Evolutionary conservation across 2,888 invertebrate genomes (phyloP).

Genomic region (Dascillus cervinus): DNA sequence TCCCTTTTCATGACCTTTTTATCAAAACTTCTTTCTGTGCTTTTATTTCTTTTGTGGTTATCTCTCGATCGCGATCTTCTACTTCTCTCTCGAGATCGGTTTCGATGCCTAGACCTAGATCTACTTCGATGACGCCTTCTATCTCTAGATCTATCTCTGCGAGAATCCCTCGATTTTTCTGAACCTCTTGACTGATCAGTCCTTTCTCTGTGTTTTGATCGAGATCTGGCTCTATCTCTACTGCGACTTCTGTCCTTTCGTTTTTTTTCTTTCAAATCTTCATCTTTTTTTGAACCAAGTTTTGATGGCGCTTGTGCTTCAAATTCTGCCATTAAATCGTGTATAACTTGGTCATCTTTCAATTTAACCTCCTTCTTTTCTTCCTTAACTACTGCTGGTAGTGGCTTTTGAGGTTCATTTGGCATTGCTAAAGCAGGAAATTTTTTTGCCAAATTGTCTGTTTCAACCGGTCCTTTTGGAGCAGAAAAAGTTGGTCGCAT

Average conservation of each 20-base stretch:
- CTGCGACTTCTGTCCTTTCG: constrained; percentile 17
- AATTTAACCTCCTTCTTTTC: constrained; percentile 27
- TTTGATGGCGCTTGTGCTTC: constrained; percentile 75
- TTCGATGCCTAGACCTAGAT: constrained; percentile 24
- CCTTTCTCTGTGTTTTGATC: constrained; percentile 17
- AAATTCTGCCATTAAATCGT: constrained; percentile 76
- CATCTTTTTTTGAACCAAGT: constrained; percentile 24
- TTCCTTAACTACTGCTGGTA: constrained; percentile 39
- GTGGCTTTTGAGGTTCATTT: constrained; percentile 54
- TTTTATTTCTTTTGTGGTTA: constrained; percentile 13
- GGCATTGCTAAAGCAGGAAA: constrained; percentile 79
- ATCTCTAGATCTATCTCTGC: constrained; percentile 24
- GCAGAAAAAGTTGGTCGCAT: constrained; percentile 62
- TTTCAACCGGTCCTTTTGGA: constrained; percentile 22
- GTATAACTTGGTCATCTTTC: constrained; percentile 49
- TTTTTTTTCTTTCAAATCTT: constrained; percentile 31
- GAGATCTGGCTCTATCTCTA: constrained; percentile 23
- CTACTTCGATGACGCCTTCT: constrained; percentile 9
- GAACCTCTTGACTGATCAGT: constrained; percentile 29
- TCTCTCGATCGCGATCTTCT: constrained; percentile 21
- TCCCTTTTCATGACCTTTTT: constrained; percentile 23
- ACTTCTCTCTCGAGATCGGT: constrained; percentile 17
- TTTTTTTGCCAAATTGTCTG: constrained; percentile 55
- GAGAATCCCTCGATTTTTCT: constrained; percentile 23
- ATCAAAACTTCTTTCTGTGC: constrained; percentile 16